Percentiles rank a stretch among this genome's conserved stretches.
phyloP scores from a whole-genome alignment of 1,140 invertebrate species.

The Aphelinus certus region DNA sequence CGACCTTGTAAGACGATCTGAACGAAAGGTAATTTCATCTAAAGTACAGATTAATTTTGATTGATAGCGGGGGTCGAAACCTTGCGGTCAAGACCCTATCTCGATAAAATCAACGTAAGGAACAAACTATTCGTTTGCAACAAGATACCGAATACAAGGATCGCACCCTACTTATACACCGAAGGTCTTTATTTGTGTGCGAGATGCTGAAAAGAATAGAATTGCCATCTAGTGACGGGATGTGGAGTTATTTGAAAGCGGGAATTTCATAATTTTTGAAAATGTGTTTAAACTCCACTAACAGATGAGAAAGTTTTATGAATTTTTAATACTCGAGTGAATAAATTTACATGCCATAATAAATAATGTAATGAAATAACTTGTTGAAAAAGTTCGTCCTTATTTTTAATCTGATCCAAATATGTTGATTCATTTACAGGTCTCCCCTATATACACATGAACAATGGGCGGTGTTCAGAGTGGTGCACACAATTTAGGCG shows the following conservation, averaged over 20 bases:
- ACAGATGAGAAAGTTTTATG: background rate
- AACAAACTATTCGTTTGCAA: slow-evolving; percentile 38
- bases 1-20: too few relatives aligned
- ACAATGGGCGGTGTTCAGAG: slow-evolving; percentile 62
- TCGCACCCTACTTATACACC: background rate
- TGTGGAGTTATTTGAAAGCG: slow-evolving; percentile 7
- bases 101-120: slow-evolving; percentile 57
- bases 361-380: too few relatives aligned
- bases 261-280: background rate
- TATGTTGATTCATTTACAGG: slow-evolving; percentile 1
- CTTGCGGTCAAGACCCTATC: slow-evolving; percentile 52
- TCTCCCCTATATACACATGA: background rate
- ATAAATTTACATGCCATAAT: too few relatives aligned
- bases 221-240: slow-evolving; percentile 38
- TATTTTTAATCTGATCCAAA: too few relatives aligned
- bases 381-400: too few relatives aligned
- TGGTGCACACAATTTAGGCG: slow-evolving; percentile 61
- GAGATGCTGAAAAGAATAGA: background rate
- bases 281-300: too few relatives aligned
- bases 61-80: slow-evolving; percentile 39
- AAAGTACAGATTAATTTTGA: too few relatives aligned
- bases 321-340: background rate
- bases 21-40: too few relatives aligned
- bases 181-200: background rate
- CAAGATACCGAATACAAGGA: background rate